Percentiles rank a stretch among this genome's conserved stretches.
phyloP scores from a whole-genome alignment of 2,888 invertebrate species.

The Sinodicranocentrus sp. region DNA sequence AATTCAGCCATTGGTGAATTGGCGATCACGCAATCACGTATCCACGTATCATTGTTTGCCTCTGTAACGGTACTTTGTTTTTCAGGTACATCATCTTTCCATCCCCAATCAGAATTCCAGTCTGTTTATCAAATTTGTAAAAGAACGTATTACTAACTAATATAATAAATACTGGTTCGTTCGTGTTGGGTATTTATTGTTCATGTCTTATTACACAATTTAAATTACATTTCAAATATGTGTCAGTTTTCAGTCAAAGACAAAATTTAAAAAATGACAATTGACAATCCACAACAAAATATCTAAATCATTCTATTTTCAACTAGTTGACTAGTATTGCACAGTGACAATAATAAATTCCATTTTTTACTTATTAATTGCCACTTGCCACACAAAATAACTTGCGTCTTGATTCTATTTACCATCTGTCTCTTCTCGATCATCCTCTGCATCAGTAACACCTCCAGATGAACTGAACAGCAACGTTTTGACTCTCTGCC shows the following conservation, averaged over 20 bases:
- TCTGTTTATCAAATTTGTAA: background rate
- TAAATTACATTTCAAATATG: no score
- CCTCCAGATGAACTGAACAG: constrained; percentile 34
- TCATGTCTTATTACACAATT: no score
- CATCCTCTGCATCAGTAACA: constrained; percentile 37
- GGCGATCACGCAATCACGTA: constrained; percentile 84
- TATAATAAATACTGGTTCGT: background rate
- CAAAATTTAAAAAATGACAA: no score
- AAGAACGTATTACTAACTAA: background rate
- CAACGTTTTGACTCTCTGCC: constrained; percentile 61
- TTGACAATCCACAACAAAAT: no score
- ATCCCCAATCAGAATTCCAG: constrained; percentile 69
- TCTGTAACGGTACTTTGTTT: background rate
- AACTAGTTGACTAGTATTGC: no score
- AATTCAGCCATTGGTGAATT: constrained; percentile 87
- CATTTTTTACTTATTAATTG: no score
- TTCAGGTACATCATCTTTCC: constrained; percentile 63
- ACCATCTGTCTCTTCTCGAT: constrained; percentile 21
- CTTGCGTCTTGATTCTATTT: no score
- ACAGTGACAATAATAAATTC: no score
- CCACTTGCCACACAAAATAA: no score
- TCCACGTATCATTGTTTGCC: constrained; percentile 79
- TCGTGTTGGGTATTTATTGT: no score
- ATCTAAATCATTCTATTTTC: no score
- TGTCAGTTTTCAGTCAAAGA: no score